Evolutionary conservation across 2,113 vertebrate genomes (phyloP), one percentile per base, ranked within the genome.

Genomic region (Labeo rohita): DNA sequence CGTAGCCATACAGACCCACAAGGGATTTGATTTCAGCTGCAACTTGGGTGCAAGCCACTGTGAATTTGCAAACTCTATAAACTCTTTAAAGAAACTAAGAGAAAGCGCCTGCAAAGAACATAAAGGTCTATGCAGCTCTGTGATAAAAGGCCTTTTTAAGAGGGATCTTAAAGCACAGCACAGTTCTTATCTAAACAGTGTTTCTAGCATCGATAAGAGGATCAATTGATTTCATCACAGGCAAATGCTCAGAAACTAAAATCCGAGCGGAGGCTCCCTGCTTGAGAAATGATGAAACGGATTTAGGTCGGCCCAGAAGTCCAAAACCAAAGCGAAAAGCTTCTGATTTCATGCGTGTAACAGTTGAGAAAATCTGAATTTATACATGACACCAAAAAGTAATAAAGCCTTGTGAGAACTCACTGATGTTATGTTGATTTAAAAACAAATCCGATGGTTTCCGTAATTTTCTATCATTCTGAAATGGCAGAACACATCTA

Each of bases 181-280:
- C 79, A 56, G 63, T 50, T 70, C 47, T 83, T 83, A 83, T 83
- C 65, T 63, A 83, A 73, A 43, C 70, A 52, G 52, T 54, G 18
- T 88, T 45, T 73, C 65, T 86, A 77, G 34, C 5, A 4, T 80
- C 77, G 18, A 90, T 87, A 79, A 83, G 59, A 75, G 39, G 36
- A 91, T 91, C 86, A 83, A 76, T 86, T 80, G 3, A 4, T 66
- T 86, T 73, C 79, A 86, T 88, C 80, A 90, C 74, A 54, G 49
- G 50, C 72, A 43, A 78, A 79, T 86, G 80, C 83, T 86, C 81
- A 73, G 68, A 68, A 15, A 65, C 34, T 75, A 11, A 36, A 21
- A 75, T 82, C 81, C 68, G 76, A 89, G 74, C 77, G 8, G 49
- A 65, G 0, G 88, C 89, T 86, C 84, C 85, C 80, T 61, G 36